phyloP scores from a whole-genome alignment of 2,888 invertebrate species.

The Neocrepidodera transversa region DNA sequence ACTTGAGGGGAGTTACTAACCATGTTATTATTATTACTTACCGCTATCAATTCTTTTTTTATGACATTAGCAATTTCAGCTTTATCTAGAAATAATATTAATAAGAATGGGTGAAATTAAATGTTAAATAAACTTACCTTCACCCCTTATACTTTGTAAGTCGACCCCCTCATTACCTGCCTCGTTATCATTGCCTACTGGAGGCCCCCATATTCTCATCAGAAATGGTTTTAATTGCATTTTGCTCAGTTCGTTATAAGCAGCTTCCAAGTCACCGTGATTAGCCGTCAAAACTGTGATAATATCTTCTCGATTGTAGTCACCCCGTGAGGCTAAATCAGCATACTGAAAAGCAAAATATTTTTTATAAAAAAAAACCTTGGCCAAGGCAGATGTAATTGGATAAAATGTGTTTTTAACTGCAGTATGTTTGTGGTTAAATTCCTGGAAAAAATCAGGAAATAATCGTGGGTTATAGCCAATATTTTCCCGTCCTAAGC shows the following conservation, averaged over 20 bases:
- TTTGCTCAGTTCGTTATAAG: conserved; percentile 74
- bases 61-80: conserved; percentile 19
- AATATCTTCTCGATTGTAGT: conserved; percentile 75
- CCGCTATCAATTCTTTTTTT: conserved; percentile 55
- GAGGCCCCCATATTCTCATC: conserved; percentile 82
- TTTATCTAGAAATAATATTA: conserved; percentile 27
- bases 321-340: conserved; percentile 70
- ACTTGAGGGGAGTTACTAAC: conserved; percentile 41
- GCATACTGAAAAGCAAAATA: conserved; percentile 63
- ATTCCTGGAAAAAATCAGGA: too few relatives aligned
- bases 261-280: conserved; percentile 75
- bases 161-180: conserved; percentile 60
- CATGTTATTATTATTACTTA: conserved; percentile 49
- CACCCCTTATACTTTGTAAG: conserved; percentile 51
- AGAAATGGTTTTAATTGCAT: conserved; percentile 79
- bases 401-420: too few relatives aligned
- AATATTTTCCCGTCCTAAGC: too few relatives aligned
- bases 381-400: too few relatives aligned
- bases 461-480: too few relatives aligned
- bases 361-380: too few relatives aligned
- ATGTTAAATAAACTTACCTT: conserved; percentile 49
- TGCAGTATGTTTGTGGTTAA: too few relatives aligned
- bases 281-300: conserved; percentile 74
- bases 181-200: conserved; percentile 74
- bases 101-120: not conserved